Percentiles rank a stretch among this genome's conserved stretches.
Evolutionary conservation across 2,113 vertebrate genomes (phyloP).

Genomic region (Alethe castanea): DNA sequence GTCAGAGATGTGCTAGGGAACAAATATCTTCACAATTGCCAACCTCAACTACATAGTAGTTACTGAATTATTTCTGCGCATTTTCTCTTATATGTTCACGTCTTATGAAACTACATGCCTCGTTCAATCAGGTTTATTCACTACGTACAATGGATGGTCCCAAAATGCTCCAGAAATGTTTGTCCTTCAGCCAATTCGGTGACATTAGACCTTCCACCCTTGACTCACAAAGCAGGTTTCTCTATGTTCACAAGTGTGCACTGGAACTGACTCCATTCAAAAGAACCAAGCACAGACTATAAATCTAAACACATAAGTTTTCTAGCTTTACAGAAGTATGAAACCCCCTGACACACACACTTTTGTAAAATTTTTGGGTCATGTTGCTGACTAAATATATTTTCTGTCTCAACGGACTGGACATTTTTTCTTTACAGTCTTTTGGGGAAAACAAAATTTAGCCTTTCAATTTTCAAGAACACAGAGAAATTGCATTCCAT

Average conservation of each 20-base stretch:
- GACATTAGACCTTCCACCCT: background rate
- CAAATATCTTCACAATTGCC: accelerated
- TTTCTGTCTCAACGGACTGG: background rate
- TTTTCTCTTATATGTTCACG: background rate
- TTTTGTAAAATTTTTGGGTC: background rate
- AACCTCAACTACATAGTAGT: background rate
- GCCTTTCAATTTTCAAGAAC: background rate
- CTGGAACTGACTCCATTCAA: background rate
- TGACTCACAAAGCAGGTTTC: background rate
- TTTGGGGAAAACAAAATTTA: background rate
- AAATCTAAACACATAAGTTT: background rate
- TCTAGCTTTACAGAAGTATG: background rate
- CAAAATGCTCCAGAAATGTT: background rate
- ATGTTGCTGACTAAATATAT: background rate
- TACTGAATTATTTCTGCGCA: background rate
- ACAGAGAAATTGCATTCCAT: background rate
- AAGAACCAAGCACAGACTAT: background rate
- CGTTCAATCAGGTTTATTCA: background rate
- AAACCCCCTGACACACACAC: background rate
- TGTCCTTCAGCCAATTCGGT: background rate
- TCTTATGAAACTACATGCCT: background rate
- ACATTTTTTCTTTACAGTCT: background rate
- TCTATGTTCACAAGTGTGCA: background rate
- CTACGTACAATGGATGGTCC: background rate
- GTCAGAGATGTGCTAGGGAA: background rate